phyloP scores from a whole-genome alignment of 1,140 invertebrate genomes.

The Neodiprion fabricii region DNA sequence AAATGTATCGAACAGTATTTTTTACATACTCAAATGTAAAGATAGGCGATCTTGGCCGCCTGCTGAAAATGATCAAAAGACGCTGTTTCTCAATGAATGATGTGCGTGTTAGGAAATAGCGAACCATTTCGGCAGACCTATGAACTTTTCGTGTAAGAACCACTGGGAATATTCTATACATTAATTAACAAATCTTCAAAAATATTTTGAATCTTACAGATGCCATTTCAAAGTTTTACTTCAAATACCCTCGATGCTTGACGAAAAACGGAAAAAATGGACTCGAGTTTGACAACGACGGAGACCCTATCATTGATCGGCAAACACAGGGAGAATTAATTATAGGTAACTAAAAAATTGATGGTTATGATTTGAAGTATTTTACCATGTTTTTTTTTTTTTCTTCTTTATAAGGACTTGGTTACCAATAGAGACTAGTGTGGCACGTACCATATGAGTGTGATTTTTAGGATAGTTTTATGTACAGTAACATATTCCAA shows the following conservation, averaged over 20 bases:
- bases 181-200: conserved; percentile 17
- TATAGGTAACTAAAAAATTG: conserved; percentile 47
- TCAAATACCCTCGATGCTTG: conserved; percentile 59
- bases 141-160: too few relatives aligned
- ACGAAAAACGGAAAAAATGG: conserved; percentile 27
- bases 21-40: too few relatives aligned
- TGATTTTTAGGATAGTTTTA: too few relatives aligned
- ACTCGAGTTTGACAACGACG: conserved; percentile 58
- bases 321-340: conserved; percentile 51
- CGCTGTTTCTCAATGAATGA: too few relatives aligned
- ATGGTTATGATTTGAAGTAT: neutral
- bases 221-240: conserved; percentile 65
- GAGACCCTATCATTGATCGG: conserved; percentile 58
- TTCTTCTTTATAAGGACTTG: neutral
- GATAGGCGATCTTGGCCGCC: too few relatives aligned
- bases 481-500: too few relatives aligned
- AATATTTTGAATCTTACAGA: conserved; percentile 50
- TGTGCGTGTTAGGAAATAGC: too few relatives aligned
- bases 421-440: neutral
- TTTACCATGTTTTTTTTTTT: neutral
- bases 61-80: too few relatives aligned
- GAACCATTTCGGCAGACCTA: too few relatives aligned
- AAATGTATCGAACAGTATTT: too few relatives aligned
- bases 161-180: neutral
- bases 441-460: conserved; percentile 9